Conservation (phyloP, 2,797 vertebrate species). For the Podarcis lilfordi region DNA sequence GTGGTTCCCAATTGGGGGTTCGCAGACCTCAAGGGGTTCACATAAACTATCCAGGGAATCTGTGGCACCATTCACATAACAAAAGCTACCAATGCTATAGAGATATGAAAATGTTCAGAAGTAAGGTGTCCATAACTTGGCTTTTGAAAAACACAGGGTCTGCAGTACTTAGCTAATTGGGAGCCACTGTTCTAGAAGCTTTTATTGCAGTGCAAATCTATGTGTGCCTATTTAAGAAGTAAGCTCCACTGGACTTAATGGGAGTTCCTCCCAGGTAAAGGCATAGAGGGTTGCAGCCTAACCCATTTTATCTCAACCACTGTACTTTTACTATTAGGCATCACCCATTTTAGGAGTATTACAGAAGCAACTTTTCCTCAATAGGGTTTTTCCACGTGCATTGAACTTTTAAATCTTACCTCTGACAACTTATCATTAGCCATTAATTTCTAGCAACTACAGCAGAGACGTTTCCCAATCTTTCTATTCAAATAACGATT, state of each 20-base stretch:
- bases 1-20: no score
- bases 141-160: no score
- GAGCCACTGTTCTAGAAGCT: neutral
- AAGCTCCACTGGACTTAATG: neutral
- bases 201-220: neutral
- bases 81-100: no score
- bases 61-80: no score
- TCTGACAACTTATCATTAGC: neutral
- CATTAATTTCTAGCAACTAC: neutral
- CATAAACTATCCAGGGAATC: no score
- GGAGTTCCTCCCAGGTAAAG: neutral
- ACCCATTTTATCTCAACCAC: accelerated
- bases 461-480: neutral
- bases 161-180: no score
- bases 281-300: neutral
- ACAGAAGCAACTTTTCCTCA: neutral
- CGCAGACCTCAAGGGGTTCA: no score
- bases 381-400: neutral
- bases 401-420: neutral
- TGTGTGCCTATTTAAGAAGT: neutral
- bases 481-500: neutral
- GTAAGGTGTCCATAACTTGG: no score
- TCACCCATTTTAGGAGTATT: neutral
- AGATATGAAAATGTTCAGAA: no score
- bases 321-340: conserved; percentile 18